Evolutionary conservation across 2,888 invertebrate species (phyloP).

Genomic region (Cryptocephalus primarius): DNA sequence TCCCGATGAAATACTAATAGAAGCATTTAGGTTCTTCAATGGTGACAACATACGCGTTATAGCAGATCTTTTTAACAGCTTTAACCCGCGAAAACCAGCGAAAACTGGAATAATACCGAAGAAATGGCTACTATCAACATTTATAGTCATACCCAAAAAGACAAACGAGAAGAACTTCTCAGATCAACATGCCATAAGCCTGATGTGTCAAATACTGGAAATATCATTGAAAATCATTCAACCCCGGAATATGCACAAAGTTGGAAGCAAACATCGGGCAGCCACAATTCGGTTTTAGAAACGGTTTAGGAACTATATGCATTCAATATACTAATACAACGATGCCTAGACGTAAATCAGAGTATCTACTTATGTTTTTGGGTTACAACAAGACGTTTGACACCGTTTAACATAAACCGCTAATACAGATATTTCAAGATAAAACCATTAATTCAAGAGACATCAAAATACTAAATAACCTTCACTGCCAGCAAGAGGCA

Average conservation of each 20-base stretch:
- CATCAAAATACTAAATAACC: too few relatives aligned
- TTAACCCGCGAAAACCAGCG: too few relatives aligned
- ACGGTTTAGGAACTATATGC: constrained; percentile 3
- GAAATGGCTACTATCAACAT: constrained; percentile 1
- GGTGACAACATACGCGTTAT: too few relatives aligned
- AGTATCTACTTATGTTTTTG: too few relatives aligned
- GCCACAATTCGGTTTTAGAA: constrained; percentile 3
- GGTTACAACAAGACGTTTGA: too few relatives aligned
- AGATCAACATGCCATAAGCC: neutral
- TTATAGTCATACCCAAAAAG: constrained; percentile 1
- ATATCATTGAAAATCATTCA: constrained; percentile 1
- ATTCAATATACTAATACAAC: constrained; percentile 1
- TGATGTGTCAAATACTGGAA: constrained; percentile 1
- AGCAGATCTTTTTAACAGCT: too few relatives aligned
- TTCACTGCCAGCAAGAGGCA: too few relatives aligned
- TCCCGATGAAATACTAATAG: too few relatives aligned
- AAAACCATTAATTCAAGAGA: too few relatives aligned
- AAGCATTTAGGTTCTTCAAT: too few relatives aligned
- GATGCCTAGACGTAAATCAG: constrained; percentile 1
- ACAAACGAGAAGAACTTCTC: constrained; percentile 1
- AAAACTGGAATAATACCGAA: constrained; percentile 1
- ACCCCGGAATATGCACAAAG: constrained; percentile 4
- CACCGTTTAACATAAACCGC: too few relatives aligned
- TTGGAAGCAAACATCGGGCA: neutral
- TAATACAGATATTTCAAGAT: too few relatives aligned